Percentiles rank a stretch among this genome's conserved stretches.
Conservation (phyloP, 2,888 invertebrate species). For the Torymus aiolomorphi region DNA sequence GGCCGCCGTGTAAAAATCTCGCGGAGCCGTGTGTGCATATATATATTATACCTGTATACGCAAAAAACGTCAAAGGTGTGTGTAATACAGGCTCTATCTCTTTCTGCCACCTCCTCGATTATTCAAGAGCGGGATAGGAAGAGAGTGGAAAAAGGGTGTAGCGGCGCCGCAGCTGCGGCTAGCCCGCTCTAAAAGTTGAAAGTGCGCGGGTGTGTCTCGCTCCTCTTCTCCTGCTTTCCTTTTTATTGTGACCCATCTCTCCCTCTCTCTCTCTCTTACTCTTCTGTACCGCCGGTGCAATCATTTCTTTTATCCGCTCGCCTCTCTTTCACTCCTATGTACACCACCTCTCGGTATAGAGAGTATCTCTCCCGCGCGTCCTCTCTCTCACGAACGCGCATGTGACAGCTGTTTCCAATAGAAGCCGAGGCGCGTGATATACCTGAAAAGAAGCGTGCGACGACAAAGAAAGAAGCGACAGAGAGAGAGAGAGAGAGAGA, state of each 20-base stretch:
- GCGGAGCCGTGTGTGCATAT: neutral
- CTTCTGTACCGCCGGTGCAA: neutral
- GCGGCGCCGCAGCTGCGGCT: too few species aligned
- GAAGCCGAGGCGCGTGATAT: neutral
- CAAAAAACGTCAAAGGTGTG: too few species aligned
- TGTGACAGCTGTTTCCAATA: constrained; percentile 39
- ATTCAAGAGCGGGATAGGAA: neutral
- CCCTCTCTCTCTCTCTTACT: neutral
- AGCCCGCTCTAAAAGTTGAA: constrained; percentile 12
- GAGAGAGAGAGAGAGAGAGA: constrained; percentile 7
- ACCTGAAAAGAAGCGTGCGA: neutral
- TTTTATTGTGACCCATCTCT: neutral
- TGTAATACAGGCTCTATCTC: neutral
- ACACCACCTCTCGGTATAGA: neutral
- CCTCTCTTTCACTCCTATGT: neutral
- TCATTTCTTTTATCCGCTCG: too few species aligned
- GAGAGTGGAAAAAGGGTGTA: too few species aligned
- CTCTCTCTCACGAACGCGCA: neutral
- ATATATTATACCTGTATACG: too few species aligned
- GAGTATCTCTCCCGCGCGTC: neutral
- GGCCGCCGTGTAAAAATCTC: constrained; percentile 32
- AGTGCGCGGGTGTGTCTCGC: constrained; percentile 36
- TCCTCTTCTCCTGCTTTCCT: neutral
- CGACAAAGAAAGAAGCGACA: neutral
- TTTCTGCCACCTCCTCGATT: neutral